Conservation (phyloP, 2,113 vertebrate species). For the Gopherus evgoodei region DNA sequence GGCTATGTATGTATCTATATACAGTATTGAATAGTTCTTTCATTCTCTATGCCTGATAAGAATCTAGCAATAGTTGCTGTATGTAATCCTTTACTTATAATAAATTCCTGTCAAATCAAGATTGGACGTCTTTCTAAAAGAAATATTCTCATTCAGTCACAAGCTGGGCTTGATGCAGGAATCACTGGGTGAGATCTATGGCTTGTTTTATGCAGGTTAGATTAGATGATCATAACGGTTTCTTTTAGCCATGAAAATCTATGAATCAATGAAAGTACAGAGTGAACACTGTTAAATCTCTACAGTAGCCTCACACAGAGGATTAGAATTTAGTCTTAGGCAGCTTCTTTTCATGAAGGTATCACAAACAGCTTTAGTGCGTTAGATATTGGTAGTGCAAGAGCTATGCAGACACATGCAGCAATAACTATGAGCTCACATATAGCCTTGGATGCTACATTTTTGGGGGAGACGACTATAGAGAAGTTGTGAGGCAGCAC, state of each 20-base stretch:
- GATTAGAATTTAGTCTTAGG: background rate
- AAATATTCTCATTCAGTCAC: background rate
- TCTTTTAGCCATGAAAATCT: background rate
- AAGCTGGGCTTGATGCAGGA: background rate
- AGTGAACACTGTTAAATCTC: background rate
- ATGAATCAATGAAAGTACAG: background rate
- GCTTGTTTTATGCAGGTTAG: background rate
- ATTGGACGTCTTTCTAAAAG: background rate
- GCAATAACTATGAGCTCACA: background rate
- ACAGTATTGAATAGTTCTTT: background rate
- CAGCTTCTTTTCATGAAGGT: background rate
- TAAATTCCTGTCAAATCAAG: background rate
- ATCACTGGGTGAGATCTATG: background rate
- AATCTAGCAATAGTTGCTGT: background rate
- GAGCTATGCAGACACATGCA: background rate
- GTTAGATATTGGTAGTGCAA: background rate
- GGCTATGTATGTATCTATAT: background rate
- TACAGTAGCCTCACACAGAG: background rate
- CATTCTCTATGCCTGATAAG: background rate
- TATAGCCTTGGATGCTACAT: background rate
- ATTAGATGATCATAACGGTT: background rate
- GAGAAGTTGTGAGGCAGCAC: background rate
- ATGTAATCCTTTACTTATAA: background rate
- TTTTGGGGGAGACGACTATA: background rate
- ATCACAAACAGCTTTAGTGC: background rate